Evolutionary conservation across 2,888 invertebrate species (phyloP), one percentile per base, ranked within the genome.

Genomic region (Platycnemis pennipes): DNA sequence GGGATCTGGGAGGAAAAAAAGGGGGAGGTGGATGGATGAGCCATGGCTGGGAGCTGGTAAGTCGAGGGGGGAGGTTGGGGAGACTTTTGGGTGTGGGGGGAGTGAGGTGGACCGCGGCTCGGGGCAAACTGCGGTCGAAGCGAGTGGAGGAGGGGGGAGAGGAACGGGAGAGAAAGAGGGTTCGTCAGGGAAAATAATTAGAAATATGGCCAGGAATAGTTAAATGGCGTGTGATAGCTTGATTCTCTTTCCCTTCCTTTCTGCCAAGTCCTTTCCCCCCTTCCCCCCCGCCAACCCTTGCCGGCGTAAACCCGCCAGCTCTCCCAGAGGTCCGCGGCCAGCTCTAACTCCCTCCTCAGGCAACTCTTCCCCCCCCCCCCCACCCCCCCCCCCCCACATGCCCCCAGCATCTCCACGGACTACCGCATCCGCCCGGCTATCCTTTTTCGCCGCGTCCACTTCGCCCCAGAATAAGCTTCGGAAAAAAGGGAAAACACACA

Each of bases 201-300:
- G 96, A 96, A 96, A 96, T 96, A 96, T 96, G 96, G 95, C 96
- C 95, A 95, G 95, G 95, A 95, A 95, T 95, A 94, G 95, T 95
- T 96, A 96, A 96, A 96, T 96, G 96, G 96, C 95, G 96, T 96
- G 96, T 96, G 95, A 96, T 95, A 95, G 91, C 91, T 91, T 91
- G 91, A 91, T 91, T 91, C 69, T 91, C 91, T 91, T 91, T 91
- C 91, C 91, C 44, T 91, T 87, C 87, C 87, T 87, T 87, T 87
- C 86, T 26, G 45, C 45, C 87, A 45, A 87, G 46, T 45, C n/a
- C 87, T n/a, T 86, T 5, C 86, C n/a, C 37, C 77, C 26, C 37
- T 44, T 4, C 86, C 44, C n/a, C 26, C 26, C 44, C 13, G 2
- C 45, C 45, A 22, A 7, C 45, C 87, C 22, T 8, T 22, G 45